A percentile compares a stretch with the other conserved stretches of the same genome.
Conservation (phyloP, 2,113 vertebrate genomes). For the Platanista minor region DNA sequence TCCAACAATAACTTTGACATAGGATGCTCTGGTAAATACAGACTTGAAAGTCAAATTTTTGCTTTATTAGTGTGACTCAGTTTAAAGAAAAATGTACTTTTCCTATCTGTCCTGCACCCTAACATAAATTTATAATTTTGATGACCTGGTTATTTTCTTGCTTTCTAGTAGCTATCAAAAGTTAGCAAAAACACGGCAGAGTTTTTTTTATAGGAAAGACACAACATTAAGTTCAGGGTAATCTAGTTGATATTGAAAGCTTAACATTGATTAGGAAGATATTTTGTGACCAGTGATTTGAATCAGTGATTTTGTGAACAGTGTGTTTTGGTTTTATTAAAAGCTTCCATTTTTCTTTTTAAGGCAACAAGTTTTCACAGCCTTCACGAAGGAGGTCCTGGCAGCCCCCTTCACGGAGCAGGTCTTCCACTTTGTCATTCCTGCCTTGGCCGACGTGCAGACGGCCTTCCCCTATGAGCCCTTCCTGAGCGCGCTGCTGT, state of each 20-base stretch:
- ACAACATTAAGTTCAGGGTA: neutral
- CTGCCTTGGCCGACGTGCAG: slow-evolving; percentile 89
- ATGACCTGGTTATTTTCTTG: neutral
- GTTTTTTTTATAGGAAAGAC: neutral
- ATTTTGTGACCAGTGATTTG: neutral
- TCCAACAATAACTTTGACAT: neutral
- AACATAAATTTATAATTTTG: neutral
- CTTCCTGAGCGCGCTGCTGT: slow-evolving; percentile 91
- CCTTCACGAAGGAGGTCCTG: slow-evolving; percentile 95
- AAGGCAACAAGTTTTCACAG: slow-evolving; percentile 93
- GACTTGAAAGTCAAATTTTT: neutral
- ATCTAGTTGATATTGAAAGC: neutral
- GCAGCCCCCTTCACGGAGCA: slow-evolving; percentile 95
- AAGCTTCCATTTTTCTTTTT: slow-evolving; percentile 6
- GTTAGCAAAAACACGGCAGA: neutral
- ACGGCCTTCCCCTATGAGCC: slow-evolving; percentile 91
- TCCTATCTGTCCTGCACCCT: neutral
- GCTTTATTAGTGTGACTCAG: neutral
- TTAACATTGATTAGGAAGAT: neutral
- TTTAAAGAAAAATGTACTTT: neutral
- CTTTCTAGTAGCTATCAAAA: neutral
- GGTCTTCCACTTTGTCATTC: slow-evolving; percentile 94
- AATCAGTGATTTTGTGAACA: neutral
- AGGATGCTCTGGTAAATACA: neutral
- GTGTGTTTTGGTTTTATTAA: neutral